A percentile compares a stretch with the other conserved stretches of the same genome.
phyloP scores from a whole-genome alignment of 2,797 vertebrate genomes.

The Phataginus tricuspis region DNA sequence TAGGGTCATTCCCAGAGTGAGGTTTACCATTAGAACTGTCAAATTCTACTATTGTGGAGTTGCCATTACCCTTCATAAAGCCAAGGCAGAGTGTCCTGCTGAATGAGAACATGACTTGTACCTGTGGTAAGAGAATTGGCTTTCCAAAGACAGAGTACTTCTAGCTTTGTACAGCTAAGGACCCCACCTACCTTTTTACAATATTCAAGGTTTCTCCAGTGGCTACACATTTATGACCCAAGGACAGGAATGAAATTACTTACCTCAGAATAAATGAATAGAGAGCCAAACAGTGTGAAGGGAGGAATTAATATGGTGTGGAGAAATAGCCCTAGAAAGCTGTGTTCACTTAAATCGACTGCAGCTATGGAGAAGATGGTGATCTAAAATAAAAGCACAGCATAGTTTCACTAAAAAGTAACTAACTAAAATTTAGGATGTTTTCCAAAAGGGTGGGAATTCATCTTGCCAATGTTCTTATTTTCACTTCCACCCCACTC shows the following conservation, averaged over 20 bases:
- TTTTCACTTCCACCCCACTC: background rate
- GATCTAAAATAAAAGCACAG: conserved; percentile 51
- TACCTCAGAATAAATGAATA: conserved; percentile 49
- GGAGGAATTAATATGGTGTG: conserved; percentile 53
- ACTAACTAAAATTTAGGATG: background rate
- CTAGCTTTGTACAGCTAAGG: background rate
- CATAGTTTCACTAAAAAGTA: background rate
- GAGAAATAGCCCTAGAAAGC: conserved; percentile 25
- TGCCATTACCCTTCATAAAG: background rate
- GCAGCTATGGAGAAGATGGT: conserved; percentile 33
- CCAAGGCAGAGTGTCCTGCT: background rate
- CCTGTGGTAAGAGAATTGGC: background rate
- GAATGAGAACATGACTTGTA: background rate
- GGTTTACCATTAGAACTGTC: background rate
- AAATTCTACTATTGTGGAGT: background rate
- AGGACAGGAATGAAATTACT: background rate
- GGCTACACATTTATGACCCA: background rate
- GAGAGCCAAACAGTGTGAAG: conserved; percentile 65
- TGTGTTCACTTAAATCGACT: background rate
- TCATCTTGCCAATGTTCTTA: background rate
- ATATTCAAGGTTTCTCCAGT: background rate
- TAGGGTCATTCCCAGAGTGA: background rate
- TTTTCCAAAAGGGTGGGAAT: background rate
- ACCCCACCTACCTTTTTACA: background rate
- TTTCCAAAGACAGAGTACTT: background rate